Conservation (phyloP, 2,888 invertebrate genomes). For the Malacosoma neustria region DNA sequence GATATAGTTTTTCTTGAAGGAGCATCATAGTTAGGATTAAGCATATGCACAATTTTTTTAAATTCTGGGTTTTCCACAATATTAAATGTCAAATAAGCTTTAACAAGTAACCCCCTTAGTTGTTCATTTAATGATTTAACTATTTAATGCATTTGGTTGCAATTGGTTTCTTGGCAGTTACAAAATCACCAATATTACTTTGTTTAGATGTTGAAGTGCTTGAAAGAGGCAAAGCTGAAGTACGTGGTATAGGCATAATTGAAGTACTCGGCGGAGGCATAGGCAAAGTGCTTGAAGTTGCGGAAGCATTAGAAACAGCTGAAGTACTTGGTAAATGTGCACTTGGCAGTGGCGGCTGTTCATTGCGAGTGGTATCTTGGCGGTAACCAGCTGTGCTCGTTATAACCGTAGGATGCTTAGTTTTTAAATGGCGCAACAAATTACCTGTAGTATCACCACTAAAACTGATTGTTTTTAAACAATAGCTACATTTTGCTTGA, state of each 20-base stretch:
- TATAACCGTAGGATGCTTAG: constrained; percentile 1
- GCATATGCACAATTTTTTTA: not conserved
- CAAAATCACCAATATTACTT: no score
- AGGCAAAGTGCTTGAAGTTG: no score
- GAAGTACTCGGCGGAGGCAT: no score
- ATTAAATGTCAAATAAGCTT: not conserved
- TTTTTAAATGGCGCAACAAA: constrained; percentile 1
- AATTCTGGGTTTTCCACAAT: not conserved
- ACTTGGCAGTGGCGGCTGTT: no score
- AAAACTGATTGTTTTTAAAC: constrained; percentile 1
- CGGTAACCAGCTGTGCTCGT: no score
- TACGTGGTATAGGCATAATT: no score
- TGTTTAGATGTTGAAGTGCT: no score
- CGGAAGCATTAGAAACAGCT: no score
- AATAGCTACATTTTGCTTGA: constrained; percentile 1
- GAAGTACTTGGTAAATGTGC: no score
- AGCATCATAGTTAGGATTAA: not conserved
- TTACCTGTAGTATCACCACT: constrained; percentile 1
- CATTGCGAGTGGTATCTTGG: no score
- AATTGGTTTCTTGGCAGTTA: constrained; percentile 1
- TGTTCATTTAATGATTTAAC: not conserved
- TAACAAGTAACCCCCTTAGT: not conserved
- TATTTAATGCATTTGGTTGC: no score
- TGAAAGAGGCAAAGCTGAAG: no score
- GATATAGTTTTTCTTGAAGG: not conserved